Percentiles rank a stretch among this genome's conserved stretches.
Conservation (phyloP, 30 jellyfish, hydroid and myxozoan species). For the Chrysaora quinquecirrha region DNA sequence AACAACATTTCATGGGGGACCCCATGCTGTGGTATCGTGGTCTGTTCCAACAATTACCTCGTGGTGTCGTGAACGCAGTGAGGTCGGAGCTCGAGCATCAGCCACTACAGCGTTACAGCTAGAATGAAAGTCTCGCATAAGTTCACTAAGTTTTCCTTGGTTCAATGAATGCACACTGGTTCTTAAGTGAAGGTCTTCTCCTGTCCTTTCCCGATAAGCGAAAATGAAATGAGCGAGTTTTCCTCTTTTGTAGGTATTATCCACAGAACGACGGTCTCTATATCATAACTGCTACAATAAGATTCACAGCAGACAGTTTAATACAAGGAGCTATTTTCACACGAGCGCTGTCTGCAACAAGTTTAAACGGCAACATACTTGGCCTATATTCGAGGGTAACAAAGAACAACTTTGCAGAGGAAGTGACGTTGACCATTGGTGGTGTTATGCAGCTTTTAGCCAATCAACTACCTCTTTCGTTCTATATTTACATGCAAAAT, state of each 20-base stretch:
- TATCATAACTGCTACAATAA: slow-evolving; percentile 66
- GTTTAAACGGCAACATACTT: slow-evolving; percentile 33
- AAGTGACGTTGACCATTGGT: slow-evolving; percentile 27
- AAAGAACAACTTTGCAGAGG: slow-evolving; percentile 16
- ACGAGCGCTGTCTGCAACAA: slow-evolving; percentile 22
- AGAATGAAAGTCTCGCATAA: too few relatives aligned
- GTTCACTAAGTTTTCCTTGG: too few relatives aligned
- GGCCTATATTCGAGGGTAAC: slow-evolving; percentile 54
- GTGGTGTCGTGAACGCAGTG: too few relatives aligned
- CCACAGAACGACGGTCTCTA: slow-evolving; percentile 42
- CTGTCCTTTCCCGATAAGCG: too few relatives aligned
- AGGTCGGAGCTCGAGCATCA: too few relatives aligned
- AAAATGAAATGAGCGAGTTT: too few relatives aligned
- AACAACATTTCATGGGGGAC: too few relatives aligned
- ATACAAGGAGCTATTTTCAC: slow-evolving; percentile 29
- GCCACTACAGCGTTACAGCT: too few relatives aligned
- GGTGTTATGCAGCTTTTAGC: slow-evolving; percentile 65
- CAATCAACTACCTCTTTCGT: slow-evolving; percentile 37
- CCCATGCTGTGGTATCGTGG: too few relatives aligned
- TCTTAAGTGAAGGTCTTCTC: too few relatives aligned
- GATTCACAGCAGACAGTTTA: slow-evolving; percentile 57
- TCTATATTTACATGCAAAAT: slow-evolving; percentile 62
- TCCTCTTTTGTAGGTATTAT: slow-evolving; percentile 37
- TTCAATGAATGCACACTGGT: too few relatives aligned
- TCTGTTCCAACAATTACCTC: too few relatives aligned